Conservation (phyloP, 2,888 invertebrate species). For the Hipparchia semele region DNA sequence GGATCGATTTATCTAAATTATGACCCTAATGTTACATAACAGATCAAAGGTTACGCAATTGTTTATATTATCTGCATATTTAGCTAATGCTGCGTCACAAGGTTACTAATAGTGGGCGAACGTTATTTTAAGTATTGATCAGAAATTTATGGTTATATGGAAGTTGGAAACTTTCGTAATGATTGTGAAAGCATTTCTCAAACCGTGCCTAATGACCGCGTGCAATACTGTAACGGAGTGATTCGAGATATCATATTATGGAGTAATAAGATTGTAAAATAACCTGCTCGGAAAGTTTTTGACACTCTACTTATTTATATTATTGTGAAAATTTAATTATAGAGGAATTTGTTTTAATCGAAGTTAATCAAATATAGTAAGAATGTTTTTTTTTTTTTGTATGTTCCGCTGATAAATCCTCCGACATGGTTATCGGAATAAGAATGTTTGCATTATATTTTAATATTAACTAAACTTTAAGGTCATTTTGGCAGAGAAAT, state of each 20-base stretch:
- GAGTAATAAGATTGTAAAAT: not conserved
- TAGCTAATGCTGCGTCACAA: conserved; percentile 43
- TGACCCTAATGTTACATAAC: conserved; percentile 36
- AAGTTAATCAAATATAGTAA: not conserved
- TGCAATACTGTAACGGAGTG: conserved; percentile 9
- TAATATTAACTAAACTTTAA: no score
- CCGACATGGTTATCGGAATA: no score
- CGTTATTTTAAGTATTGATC: conserved; percentile 24
- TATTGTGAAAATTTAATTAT: no score
- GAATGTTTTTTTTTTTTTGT: no score
- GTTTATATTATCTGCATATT: conserved; percentile 48
- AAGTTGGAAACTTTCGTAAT: conserved; percentile 31
- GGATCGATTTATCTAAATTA: conserved; percentile 8
- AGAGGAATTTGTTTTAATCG: no score
- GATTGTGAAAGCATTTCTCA: conserved; percentile 40
- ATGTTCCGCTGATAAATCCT: no score
- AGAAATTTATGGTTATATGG: conserved; percentile 32
- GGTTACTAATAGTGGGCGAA: conserved; percentile 39
- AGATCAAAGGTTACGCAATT: conserved; percentile 53
- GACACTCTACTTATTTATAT: no score
- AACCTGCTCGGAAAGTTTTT: no score
- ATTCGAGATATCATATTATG: not conserved
- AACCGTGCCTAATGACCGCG: conserved; percentile 40
- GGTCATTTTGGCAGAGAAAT: no score
- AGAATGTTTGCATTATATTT: no score